Percentiles rank a stretch among this genome's conserved stretches.
Conservation (phyloP, 2,888 invertebrate genomes). For the Ferrisia virgata region DNA sequence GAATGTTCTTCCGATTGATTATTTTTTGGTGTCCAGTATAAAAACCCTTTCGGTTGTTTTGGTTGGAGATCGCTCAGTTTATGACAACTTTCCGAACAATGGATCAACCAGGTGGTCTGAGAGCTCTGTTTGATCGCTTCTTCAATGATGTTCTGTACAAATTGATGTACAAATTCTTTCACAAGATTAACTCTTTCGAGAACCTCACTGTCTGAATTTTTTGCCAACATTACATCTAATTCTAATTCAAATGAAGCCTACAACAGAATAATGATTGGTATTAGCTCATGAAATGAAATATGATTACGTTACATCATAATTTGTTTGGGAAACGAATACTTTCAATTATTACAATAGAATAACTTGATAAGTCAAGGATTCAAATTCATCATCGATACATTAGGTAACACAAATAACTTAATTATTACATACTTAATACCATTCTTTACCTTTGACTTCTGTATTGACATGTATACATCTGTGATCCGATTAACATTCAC, state of each 20-base stretch:
- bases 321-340: too few relatives aligned
- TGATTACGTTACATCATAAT: background rate
- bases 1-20: background rate
- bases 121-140: constrained; percentile 33
- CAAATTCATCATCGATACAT: too few relatives aligned
- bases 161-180: constrained; percentile 26
- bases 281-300: background rate
- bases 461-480: background rate
- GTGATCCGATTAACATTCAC: background rate
- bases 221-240: background rate
- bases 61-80: background rate
- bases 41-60: background rate
- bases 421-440: too few relatives aligned
- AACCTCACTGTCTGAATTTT: background rate
- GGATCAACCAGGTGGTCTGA: constrained; percentile 17
- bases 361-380: too few relatives aligned
- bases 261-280: background rate
- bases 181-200: background rate
- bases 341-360: too few relatives aligned
- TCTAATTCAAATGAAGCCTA: background rate
- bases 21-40: constrained; percentile 3
- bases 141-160: constrained; percentile 35
- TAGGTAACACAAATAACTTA: too few relatives aligned
- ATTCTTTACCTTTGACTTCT: background rate
- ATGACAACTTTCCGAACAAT: constrained; percentile 29